These are phyloP conservation scores for Puma concolor DNA, from an alignment of 2,113 vertebrate genomes.

Conservation along the genomic window DNA sequence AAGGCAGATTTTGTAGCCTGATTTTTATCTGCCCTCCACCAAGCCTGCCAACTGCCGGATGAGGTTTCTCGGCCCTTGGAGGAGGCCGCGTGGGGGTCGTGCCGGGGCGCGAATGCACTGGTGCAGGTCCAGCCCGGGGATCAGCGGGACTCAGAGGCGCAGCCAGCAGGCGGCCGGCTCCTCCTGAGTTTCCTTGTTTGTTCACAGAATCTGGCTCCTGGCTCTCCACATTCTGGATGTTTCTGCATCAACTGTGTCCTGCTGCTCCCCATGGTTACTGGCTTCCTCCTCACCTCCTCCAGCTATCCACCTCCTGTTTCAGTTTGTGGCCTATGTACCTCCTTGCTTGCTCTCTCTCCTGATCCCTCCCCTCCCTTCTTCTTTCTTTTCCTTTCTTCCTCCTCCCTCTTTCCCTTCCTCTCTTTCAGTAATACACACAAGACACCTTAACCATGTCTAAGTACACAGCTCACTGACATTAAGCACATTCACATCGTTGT, in stretches of 20 bases:
- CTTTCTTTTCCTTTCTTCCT: background rate
- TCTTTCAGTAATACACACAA: background rate
- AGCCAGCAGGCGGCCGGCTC: background rate
- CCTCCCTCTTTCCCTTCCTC: background rate
- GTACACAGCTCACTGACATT: background rate
- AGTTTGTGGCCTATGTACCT: background rate
- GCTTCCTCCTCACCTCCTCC: background rate
- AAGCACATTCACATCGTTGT: accelerated
- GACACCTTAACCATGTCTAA: background rate
- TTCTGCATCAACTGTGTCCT: background rate
- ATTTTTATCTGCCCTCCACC: background rate
- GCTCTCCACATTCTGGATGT: background rate
- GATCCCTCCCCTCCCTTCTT: background rate
- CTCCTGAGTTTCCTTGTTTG: background rate
- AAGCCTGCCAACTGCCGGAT: background rate
- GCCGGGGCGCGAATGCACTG: background rate
- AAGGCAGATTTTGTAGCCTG: background rate
- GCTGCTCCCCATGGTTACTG: background rate
- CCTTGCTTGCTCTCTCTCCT: background rate
- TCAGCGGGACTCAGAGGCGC: accelerated
- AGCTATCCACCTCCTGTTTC: no score
- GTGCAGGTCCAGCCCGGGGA: accelerated
- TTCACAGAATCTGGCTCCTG: background rate
- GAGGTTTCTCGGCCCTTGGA: background rate
- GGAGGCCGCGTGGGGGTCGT: background rate